Evolutionary conservation across 1,140 invertebrate genomes (phyloP).

Genomic region (Rhagoletis pomonella): DNA sequence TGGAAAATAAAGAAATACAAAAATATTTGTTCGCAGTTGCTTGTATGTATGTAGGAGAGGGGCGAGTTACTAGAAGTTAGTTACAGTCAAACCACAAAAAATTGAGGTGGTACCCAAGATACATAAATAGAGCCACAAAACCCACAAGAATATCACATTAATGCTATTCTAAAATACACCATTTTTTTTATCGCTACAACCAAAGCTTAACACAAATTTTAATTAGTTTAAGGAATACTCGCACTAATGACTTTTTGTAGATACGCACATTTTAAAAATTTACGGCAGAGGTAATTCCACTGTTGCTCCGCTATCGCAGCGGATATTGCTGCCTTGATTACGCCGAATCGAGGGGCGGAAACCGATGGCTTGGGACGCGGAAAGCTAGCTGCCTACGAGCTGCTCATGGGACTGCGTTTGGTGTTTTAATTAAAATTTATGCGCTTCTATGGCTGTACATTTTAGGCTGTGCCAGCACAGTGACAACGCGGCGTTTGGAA

Average conservation of each 20-base stretch:
- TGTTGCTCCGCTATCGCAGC: constrained; percentile 23
- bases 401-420: background rate
- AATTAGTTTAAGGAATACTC: too few relatives aligned
- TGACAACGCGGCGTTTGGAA: too few relatives aligned
- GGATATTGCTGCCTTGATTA: constrained; percentile 24
- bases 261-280: background rate
- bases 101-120: too few relatives aligned
- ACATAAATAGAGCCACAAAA: background rate
- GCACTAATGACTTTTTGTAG: background rate
- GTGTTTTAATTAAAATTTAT: constrained; percentile 36
- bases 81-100: background rate
- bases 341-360: constrained; percentile 17
- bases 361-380: background rate
- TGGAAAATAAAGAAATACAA: too few relatives aligned
- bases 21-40: too few relatives aligned
- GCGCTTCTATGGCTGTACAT: background rate
- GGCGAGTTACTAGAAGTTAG: background rate
- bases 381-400: background rate
- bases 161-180: background rate
- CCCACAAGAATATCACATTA: background rate
- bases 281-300: background rate
- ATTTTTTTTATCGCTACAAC: too few relatives aligned
- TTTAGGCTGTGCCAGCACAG: background rate
- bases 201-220: too few relatives aligned
- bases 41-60: too few relatives aligned